A percentile compares a stretch with the other conserved stretches of the same genome.
Evolutionary conservation across 2,888 invertebrate species (phyloP).

Genomic region (Lochmaea crataegi): DNA sequence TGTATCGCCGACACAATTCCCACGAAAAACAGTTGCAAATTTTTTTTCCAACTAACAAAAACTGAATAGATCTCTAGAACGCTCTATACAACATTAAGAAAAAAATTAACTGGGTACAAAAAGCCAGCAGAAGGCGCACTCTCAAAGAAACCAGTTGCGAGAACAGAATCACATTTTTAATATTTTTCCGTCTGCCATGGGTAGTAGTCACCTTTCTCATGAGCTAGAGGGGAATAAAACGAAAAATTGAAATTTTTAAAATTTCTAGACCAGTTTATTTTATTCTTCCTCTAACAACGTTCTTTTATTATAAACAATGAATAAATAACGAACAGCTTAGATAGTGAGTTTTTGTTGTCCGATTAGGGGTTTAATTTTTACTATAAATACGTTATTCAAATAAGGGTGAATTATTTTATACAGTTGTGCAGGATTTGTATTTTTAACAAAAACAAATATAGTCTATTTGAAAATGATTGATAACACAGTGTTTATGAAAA

Average conservation of each 20-base stretch:
- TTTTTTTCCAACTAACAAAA: background rate
- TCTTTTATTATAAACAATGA: background rate
- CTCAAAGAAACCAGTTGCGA: constrained; percentile 14
- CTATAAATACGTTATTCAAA: no score
- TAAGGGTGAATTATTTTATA: no score
- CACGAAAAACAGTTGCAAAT: background rate
- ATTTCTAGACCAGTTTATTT: background rate
- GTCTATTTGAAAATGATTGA: no score
- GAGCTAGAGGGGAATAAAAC: background rate
- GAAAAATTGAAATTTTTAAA: background rate
- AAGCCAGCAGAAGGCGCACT: background rate
- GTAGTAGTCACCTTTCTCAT: background rate
- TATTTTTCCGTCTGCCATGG: constrained; percentile 17
- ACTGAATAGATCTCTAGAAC: background rate
- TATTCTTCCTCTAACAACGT: background rate
- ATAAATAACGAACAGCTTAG: no score
- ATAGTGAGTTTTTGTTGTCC: no score
- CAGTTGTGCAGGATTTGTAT: no score
- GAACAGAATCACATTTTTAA: constrained; percentile 12
- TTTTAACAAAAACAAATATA: no score
- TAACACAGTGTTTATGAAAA: no score
- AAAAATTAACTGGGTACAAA: background rate
- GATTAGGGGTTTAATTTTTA: no score
- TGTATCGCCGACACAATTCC: background rate
- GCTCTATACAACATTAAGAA: background rate